Evolutionary conservation across 2,888 invertebrate genomes (phyloP), one percentile per base, ranked within the genome.

Genomic region (Folsomia candida): DNA sequence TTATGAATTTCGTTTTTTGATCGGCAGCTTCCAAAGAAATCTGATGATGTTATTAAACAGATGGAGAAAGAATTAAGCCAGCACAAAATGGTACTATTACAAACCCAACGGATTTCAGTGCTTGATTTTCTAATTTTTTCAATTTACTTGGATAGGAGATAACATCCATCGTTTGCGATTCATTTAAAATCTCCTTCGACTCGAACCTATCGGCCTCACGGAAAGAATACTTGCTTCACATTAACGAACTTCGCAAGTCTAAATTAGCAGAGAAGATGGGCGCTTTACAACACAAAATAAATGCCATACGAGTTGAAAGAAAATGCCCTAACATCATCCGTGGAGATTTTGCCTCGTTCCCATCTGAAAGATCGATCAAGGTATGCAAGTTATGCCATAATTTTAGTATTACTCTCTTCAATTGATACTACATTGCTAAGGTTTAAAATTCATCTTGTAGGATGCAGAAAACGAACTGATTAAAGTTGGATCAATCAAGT

Each of bases 261-360:
- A 72, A 73, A 67, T 51, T 79, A 2, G 71, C 73, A 24, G 74
- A 77, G 51, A 79, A 76, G 68, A 77, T 79, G 76, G 73, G 73
- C 1, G 65, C 75, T 22, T 65, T 79, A 24, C 78, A 79, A 57
- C 76, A 78, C 54, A 76, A 71, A 63, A 76, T 78, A 25, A 71
- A 67, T 25, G 51, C 65, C 51, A 70, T 67, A 14, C 68, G 74
- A 20, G 74, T 76, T 9, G 74, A 76, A 6, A 67, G 74, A 22
- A 76, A 77, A 27, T 59, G 71, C 22, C 64, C n/a, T 6, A 67
- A 59, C 24, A 75, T 76, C 0, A 74, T 73, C 4, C 74, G 73
- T 64, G 75, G 77, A 24, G 79, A 79, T 68, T 78, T 79, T 71
- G 75, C 78, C 11, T 63, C 74, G 1, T 79, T 79, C 67, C 22